Percentiles rank a stretch among this genome's conserved stretches.
phyloP scores from a whole-genome alignment of 2,797 vertebrate species.

The Chiroxiphia lanceolata region DNA sequence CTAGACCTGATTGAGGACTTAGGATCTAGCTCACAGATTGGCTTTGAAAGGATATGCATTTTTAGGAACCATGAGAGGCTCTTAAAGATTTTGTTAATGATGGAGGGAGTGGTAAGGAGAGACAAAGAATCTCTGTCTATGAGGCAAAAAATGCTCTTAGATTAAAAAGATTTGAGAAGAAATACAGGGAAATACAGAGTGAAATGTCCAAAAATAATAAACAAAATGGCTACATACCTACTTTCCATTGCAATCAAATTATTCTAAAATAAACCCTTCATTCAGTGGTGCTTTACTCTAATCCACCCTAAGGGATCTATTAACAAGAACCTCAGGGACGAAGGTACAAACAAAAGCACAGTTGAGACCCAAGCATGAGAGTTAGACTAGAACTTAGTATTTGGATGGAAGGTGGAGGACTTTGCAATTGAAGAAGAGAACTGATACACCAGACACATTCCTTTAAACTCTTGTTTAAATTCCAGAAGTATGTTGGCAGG shows the following conservation, averaged over 20 bases:
- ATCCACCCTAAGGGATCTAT: background rate
- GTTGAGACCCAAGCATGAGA: background rate
- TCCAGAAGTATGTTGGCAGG: background rate
- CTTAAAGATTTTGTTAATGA: background rate
- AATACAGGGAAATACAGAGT: background rate
- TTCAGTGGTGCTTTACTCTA: background rate
- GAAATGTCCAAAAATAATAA: background rate
- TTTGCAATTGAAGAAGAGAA: background rate
- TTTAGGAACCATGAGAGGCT: background rate
- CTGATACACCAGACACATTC: too few species aligned
- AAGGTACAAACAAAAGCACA: background rate
- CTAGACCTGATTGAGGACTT: background rate
- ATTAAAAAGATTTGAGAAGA: background rate
- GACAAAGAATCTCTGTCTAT: background rate
- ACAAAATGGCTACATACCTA: too few species aligned
- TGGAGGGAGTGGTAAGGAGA: background rate
- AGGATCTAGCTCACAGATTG: background rate
- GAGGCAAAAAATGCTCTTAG: background rate
- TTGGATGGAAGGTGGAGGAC: background rate
- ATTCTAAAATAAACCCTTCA: background rate
- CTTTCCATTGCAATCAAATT: too few species aligned
- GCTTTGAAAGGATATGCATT: background rate
- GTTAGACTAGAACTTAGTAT: background rate
- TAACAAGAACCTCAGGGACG: background rate
- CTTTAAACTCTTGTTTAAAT: background rate